Evolutionary conservation across 2,888 invertebrate species (phyloP).

Genomic region (Chymomyza fuscimana): DNA sequence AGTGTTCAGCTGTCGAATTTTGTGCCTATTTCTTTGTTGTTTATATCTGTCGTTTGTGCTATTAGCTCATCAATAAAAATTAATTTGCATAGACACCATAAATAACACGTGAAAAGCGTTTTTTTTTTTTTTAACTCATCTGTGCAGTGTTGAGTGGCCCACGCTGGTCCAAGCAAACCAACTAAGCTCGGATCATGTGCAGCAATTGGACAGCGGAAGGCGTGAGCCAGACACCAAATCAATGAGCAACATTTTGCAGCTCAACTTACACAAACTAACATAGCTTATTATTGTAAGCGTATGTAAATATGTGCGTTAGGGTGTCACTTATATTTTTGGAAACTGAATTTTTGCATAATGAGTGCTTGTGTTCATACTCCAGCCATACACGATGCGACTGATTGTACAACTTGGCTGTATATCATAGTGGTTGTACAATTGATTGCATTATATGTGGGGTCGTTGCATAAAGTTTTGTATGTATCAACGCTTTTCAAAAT

Average conservation of each 20-base stretch:
- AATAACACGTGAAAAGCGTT: not conserved
- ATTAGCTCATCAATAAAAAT: conserved; percentile 52
- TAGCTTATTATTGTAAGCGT: not conserved
- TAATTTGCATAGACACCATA: conserved; percentile 47
- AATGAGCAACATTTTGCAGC: not conserved
- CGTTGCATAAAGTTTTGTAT: no score
- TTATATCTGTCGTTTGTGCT: not conserved
- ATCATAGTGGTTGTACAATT: no score
- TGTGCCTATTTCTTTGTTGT: not conserved
- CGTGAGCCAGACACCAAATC: conserved; percentile 5
- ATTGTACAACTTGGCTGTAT: no score
- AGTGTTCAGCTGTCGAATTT: conserved; percentile 3
- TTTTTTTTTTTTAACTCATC: not conserved
- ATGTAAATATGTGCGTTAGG: no score
- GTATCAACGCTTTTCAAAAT: no score
- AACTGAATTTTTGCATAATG: no score
- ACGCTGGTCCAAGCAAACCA: not conserved
- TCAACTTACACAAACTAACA: not conserved
- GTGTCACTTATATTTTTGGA: no score
- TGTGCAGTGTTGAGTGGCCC: not conserved
- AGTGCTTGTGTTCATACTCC: no score
- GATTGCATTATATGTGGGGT: no score
- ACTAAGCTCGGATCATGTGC: not conserved
- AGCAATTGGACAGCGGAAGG: conserved; percentile 2
- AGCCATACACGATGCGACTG: no score